Conservation (phyloP, 2,113 vertebrate species). For the Promerops cafer region DNA sequence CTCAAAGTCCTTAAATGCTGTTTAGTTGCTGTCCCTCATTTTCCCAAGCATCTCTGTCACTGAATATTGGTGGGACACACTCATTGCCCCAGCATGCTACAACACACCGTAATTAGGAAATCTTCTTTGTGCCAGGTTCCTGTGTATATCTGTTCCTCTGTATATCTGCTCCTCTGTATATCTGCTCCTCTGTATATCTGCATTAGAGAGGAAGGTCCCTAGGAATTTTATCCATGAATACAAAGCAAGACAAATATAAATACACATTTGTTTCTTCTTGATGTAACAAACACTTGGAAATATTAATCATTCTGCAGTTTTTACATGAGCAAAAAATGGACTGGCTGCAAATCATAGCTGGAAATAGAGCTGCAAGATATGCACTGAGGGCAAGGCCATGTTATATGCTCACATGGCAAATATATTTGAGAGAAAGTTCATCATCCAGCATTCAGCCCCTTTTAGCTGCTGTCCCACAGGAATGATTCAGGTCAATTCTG, state of each 20-base stretch:
- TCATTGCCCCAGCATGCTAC: not conserved
- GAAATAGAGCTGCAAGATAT: not conserved
- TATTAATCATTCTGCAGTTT: not conserved
- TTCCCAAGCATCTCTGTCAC: not conserved
- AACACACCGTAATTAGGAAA: not conserved
- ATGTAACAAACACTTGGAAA: not conserved
- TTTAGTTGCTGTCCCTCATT: not conserved
- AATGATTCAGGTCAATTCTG: accelerated
- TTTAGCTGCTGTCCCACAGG: not conserved
- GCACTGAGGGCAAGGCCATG: not conserved
- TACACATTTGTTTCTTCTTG: not conserved
- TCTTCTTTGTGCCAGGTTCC: not conserved
- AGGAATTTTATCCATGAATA: not conserved
- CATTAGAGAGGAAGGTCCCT: not conserved
- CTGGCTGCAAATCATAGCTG: not conserved
- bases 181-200: not conserved
- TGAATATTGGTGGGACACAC: not conserved
- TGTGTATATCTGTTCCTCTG: not conserved
- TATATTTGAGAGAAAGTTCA: not conserved
- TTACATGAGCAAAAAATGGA: not conserved
- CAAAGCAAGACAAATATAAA: not conserved
- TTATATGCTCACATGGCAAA: not conserved
- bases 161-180: not conserved
- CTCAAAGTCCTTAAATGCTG: not conserved
- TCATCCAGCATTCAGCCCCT: not conserved